A percentile compares a stretch with the other conserved stretches of the same genome.
These are phyloP conservation scores for Caenorhabditis sp. DNA, from an alignment of 2,888 invertebrate genomes.

Conservation along the genomic window DNA sequence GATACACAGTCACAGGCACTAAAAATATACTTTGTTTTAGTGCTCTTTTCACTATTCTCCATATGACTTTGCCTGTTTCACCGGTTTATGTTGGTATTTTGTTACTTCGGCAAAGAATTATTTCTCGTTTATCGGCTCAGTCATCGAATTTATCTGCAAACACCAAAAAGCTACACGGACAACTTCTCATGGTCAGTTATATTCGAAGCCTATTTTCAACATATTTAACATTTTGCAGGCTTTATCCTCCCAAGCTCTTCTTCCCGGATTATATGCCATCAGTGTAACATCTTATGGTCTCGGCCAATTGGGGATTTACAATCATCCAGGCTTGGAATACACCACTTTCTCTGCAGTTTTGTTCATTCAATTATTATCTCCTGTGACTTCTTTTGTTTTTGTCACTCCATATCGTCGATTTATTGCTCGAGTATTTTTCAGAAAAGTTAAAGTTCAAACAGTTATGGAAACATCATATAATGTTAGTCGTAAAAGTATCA, in stretches of 20 bases:
- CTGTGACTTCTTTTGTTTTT: conserved; percentile 36
- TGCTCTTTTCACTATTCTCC: conserved; percentile 21
- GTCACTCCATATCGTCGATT: conserved; percentile 37
- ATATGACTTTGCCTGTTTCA: conserved; percentile 27
- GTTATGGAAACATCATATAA: too few species aligned
- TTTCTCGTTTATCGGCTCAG: conserved; percentile 15
- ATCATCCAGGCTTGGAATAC: conserved; percentile 39
- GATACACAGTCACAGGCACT: conserved; percentile 14
- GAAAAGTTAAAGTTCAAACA: neutral
- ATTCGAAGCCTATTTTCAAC: neutral
- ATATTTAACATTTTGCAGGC: too few species aligned
- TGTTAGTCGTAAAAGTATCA: neutral
- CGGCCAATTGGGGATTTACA: conserved; percentile 40
- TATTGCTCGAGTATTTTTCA: conserved; percentile 9
- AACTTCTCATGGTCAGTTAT: conserved; percentile 33
- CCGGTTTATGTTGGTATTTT: conserved; percentile 32
- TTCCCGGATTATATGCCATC: conserved; percentile 37
- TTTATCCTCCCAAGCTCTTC: conserved; percentile 4
- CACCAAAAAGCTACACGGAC: conserved; percentile 39
- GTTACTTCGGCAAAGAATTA: conserved; percentile 30
- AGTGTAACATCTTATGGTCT: conserved; percentile 38
- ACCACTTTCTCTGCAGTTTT: conserved; percentile 34
- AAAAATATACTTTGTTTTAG: conserved; percentile 5
- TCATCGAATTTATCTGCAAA: conserved; percentile 33
- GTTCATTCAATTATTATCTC: conserved; percentile 35